phyloP scores from a whole-genome alignment of 2,113 vertebrate genomes.

The Agelaius phoeniceus region DNA sequence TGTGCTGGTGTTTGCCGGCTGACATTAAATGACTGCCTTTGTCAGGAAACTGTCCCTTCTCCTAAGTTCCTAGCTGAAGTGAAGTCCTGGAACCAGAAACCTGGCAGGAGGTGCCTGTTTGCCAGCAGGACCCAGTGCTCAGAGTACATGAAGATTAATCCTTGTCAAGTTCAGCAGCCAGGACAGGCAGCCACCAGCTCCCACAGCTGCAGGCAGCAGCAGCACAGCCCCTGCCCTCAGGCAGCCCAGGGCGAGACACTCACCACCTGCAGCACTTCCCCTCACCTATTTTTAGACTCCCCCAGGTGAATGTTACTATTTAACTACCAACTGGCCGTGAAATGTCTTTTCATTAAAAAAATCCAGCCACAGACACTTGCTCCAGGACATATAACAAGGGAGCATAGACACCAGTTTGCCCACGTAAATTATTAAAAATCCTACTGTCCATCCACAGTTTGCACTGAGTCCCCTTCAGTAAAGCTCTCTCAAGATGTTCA shows the following conservation, averaged over 20 bases:
- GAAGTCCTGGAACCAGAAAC: background rate
- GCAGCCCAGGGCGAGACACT: background rate
- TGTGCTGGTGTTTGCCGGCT: background rate
- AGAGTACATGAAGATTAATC: background rate
- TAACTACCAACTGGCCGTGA: background rate
- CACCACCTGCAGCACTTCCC: background rate
- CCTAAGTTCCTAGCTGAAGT: background rate
- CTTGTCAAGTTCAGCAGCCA: background rate
- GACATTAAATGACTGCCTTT: background rate
- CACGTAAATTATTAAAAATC: background rate
- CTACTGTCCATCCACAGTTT: background rate
- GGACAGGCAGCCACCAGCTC: background rate
- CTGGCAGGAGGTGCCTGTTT: background rate
- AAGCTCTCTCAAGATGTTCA: background rate
- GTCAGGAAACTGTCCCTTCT: background rate
- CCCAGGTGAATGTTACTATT: background rate
- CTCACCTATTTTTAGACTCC: background rate
- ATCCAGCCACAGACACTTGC: background rate
- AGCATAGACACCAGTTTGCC: background rate
- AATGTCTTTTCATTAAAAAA: background rate
- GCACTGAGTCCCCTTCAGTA: background rate
- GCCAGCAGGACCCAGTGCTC: accelerated
- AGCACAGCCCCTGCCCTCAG: background rate
- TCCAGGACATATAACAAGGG: background rate
- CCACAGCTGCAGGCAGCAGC: background rate